Base-by-base conservation (phyloP, 2,888 invertebrate species). In the Heteromurus nitidus region DNA sequence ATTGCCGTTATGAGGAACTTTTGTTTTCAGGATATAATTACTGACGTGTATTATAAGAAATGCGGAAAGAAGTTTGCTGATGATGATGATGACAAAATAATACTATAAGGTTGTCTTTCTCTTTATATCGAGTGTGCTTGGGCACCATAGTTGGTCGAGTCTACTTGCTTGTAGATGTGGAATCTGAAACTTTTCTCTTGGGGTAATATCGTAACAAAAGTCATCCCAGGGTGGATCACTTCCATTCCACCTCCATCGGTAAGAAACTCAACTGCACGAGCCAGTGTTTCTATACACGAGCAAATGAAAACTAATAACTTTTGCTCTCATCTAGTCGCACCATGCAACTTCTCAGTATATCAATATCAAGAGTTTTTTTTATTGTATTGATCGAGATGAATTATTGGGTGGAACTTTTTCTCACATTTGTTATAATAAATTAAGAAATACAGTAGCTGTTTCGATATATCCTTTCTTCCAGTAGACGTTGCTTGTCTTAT, bases 151-250 rank as follows among this genome's bases (percentile, higher is more conserved):
- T 20, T 30, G 62, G n/a, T 36, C 28, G 68, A 68, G 36, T 76
- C 76, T 47, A 76, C 47, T 68, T 76, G 76, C 24, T 76, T 76
- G 68, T 76, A 76, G 11, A 76, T 68, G 60, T 76, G 76, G 31
- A 76, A 76, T 60, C 68, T 36, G 68, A 76, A 76, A 67, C 76
- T 76, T 44, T 67, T 76, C 44, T 76, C 68, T 60, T 76, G 76
- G 2, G 60, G 76, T n/a, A 76, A 30, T 60, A 60, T 68, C 24
- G 60, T 67, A 3, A 20, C 68, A 20, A 67, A 24, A 22, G 68
- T 60, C 60, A 60, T 76, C 28, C 60, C 31, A 28, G 47, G 60
- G 55, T 60, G 68, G 68, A 76, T 76, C 76, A 76, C 60, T 76
- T 76, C 58, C 68, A 76, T 68, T 42, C 76, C 60, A 68, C n/a